Percentiles rank a stretch among this genome's conserved stretches.
Evolutionary conservation across 2,113 vertebrate species (phyloP).

Genomic region (Ciconia boyciana): DNA sequence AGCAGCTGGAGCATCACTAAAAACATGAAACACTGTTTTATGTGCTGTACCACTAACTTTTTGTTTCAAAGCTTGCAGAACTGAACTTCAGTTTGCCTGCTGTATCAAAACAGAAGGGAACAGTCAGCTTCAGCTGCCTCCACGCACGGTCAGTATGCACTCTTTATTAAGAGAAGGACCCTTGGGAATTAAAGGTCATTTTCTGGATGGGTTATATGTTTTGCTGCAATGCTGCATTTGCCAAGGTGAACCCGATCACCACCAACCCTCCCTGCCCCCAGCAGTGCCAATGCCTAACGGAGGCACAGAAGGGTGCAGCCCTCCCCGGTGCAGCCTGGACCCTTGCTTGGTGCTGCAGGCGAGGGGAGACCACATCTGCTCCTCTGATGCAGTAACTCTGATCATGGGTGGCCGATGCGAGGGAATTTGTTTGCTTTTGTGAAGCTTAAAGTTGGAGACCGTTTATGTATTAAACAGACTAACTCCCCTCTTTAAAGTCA

Average conservation of each 20-base stretch:
- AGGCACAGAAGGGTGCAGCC: neutral
- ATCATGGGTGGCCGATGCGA: accelerated
- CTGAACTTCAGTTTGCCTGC: neutral
- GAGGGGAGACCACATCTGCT: neutral
- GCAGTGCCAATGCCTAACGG: neutral
- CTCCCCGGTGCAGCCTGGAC: accelerated
- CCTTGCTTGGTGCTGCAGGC: too few species aligned
- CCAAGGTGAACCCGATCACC: neutral
- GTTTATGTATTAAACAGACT: accelerated
- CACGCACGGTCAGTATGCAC: accelerated
- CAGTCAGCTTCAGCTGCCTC: neutral
- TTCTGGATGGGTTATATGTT: neutral
- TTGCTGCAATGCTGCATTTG: neutral
- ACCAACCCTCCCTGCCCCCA: too few species aligned
- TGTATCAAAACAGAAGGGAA: neutral
- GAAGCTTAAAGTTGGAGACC: neutral
- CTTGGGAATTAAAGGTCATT: neutral
- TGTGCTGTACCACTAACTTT: neutral
- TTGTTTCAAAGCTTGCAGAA: neutral
- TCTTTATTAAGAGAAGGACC: neutral
- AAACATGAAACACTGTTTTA: neutral
- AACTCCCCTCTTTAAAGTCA: neutral
- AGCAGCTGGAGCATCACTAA: neutral
- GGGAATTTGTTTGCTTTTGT: neutral
- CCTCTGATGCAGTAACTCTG: too few species aligned